Base-by-base conservation (phyloP, 2,797 vertebrate species). In the Anabas testudineus region DNA sequence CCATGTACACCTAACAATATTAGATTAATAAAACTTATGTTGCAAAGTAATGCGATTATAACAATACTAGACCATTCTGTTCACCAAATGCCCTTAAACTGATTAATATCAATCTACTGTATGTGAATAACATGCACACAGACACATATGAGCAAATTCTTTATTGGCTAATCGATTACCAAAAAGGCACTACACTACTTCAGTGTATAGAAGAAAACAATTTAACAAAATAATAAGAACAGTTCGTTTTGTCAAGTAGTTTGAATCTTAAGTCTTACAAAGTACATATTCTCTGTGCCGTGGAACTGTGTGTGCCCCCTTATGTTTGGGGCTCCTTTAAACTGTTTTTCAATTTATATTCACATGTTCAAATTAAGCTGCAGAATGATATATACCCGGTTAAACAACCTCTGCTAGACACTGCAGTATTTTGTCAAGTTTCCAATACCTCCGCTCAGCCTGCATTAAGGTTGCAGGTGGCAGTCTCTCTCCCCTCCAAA, bases 351-450 rank as follows among this genome's bases (percentile, higher is more conserved):
- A 10, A 45, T 48, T 18, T 10, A 57, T 22, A 16, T 47, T 63
- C 43, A 76, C 36, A 32, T 72, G 74, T 73, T 70, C 13, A 69
- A 34, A 74, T 71, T 12, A 42, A 54, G 24, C 19, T 19, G 12
- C 4, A 32, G n/a, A 57, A 48, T 8, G n/a, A 51, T 19, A 18
- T 65, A 66, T 34, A 34, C 10, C 32, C 47, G 18, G 46, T 52
- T 30, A 34, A 37, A 59, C 15, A 64, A 45, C 42, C 48, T 68
- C 10, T 26, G 22, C 15, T 56, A 26, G 30, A 37, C 34, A 53
- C 1, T 41, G 4, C 18, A 45, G 7, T 52, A 36, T 62, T 82
- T 47, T 69, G 49, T 65, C 16, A 15, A 3, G 21, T 63, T 26
- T 80, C 47, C 28, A 67, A 51, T 18, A 26, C 15, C 2, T 26